These are phyloP conservation scores for Leptinotarsa undecemlineata DNA, from an alignment of 1,140 invertebrate genomes.

Conservation along the genomic window DNA sequence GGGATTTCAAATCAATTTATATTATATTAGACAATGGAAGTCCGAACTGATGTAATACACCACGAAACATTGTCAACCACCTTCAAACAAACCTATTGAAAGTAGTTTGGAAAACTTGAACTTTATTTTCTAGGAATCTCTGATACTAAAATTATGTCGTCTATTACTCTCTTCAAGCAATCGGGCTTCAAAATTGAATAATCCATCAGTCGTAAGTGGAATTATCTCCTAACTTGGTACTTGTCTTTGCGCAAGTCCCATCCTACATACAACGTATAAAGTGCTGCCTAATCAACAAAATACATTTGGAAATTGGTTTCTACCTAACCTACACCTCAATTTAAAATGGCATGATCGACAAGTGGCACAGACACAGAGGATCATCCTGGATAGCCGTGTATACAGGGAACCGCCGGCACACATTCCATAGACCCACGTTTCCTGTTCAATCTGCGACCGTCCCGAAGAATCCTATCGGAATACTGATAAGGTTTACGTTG, in stretches of 20 bases:
- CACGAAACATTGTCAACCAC: no score
- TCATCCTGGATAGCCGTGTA: not conserved
- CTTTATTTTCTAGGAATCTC: no score
- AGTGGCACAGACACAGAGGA: not conserved
- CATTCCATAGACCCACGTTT: no score
- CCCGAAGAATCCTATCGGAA: slow-evolving; percentile 13
- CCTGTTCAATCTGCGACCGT: not conserved
- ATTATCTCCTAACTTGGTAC: not conserved
- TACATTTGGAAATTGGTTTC: not conserved
- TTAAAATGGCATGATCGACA: not conserved
- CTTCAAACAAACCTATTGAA: no score
- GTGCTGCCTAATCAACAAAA: not conserved
- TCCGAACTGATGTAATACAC: no score
- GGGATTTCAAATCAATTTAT: no score
- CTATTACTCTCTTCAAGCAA: no score
- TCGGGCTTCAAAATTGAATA: no score
- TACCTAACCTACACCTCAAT: not conserved
- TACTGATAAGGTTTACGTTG: slow-evolving; percentile 27
- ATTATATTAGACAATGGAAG: no score
- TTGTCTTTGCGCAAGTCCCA: not conserved
- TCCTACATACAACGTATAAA: not conserved
- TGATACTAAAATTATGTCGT: no score
- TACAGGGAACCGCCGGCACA: not conserved
- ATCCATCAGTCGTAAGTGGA: not conserved
- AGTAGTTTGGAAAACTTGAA: no score